Evolutionary conservation across 1,140 invertebrate species (phyloP).

Genomic region (Aethina tumida): DNA sequence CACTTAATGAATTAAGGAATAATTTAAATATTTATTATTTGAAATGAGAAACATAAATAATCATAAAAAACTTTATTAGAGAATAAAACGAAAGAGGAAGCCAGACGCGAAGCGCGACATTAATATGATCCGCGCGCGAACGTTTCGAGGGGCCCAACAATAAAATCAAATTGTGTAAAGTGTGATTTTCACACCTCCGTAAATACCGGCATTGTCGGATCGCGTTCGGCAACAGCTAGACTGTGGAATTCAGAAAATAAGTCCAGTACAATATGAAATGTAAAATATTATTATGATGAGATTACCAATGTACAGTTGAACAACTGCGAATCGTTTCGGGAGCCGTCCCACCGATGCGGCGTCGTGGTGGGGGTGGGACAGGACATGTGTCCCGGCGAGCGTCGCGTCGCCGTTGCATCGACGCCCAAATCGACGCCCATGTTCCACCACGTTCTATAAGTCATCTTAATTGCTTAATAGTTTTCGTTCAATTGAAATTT

Average conservation of each 20-base stretch:
- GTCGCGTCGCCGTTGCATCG: too few relatives aligned
- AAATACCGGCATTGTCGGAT: conserved; percentile 12
- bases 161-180: not conserved
- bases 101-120: not conserved
- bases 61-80: not conserved
- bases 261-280: conserved; percentile 25
- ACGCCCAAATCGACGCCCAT: too few relatives aligned
- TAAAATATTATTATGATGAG: conserved; percentile 32
- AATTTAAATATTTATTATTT: not conserved
- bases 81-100: not conserved
- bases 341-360: too few relatives aligned
- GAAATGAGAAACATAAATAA: not conserved
- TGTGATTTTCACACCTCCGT: conserved; percentile 14
- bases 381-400: conserved; percentile 17
- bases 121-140: too few relatives aligned
- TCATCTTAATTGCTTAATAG: too few relatives aligned
- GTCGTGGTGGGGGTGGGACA: conserved; percentile 22
- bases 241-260: conserved; percentile 13
- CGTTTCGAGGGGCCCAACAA: conserved; percentile 4
- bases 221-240: conserved; percentile 6
- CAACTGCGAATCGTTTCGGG: conserved; percentile 18
- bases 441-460: too few relatives aligned
- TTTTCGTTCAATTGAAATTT: too few relatives aligned
- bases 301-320: conserved; percentile 25
- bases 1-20: not conserved